Base-by-base conservation (phyloP, 2,113 vertebrate genomes). In the Dasyprocta punctata region DNA sequence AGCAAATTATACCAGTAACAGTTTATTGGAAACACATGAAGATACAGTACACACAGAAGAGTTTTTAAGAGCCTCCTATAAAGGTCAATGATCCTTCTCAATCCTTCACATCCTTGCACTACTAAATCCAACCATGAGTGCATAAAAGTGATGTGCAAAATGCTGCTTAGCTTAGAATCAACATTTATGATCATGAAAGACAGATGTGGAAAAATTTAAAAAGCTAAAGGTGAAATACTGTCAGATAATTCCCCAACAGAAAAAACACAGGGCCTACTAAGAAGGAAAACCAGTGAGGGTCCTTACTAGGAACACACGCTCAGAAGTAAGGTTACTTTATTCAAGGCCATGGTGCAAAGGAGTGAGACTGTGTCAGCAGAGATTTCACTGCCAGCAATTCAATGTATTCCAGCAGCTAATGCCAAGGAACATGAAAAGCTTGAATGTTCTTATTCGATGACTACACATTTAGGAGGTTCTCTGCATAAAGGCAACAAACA, bases 361-460 rank as follows among this genome's bases (percentile, higher is more conserved):
- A 63, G 86, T 94, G 93, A 87, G 61, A 92, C 17, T 92, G 61
- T 96, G 47, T 84, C 38, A 56, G 52, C 24, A 93, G 71, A 85
- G 90, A 89, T 65, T 80, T 26, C 38, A 69, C 60, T 96, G 83
- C 93, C 95, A 93, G 93, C 95, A 94, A 96, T 75, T 75, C 41
- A 94, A 65, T 85, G 93, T 94, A 47, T 58, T 96, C 60, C 1
- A 92, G 89, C 14, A 9, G 1, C 26, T 56, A 92, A 86, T 75
- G 96, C 96, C 95, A 97, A 95, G 78, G 58, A 89, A 84, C 63
- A 81, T 85, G 97, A 97, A 97, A 97, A 98, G 93, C 67, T 36
- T 44, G 41, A 95, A 85, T 96, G 93, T 94, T 93, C 91, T 69
- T 83, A 71, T 83, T 84, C 87, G 61, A 89, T 89, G 41, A 75